Base-by-base conservation (phyloP, 2,797 vertebrate genomes). In the Chaenodraco wilsoni region DNA sequence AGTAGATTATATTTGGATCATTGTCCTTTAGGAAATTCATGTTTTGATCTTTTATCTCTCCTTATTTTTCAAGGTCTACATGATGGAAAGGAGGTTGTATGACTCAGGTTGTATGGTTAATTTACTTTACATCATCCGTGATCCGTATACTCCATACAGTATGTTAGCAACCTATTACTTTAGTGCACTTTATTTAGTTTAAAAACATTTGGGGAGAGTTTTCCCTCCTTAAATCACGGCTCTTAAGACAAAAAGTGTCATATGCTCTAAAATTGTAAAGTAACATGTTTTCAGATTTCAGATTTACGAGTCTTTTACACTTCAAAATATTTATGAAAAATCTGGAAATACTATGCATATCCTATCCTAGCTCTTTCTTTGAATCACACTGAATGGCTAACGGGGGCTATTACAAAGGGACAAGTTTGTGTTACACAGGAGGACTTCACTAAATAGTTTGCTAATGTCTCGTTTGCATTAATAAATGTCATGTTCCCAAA, bases 401-500 rank as follows among this genome's bases (percentile, higher is more conserved):
- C 27, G 13, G 54, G 44, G 45, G 23, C 19, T 9, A 11, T 46
- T 62, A 10, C 12, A 40, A 9, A 13, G 15, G 6, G 6, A 45
- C 50, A 33, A 21, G 2, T 51, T 50, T 46, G 41, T 45, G 23
- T 45, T 19, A 48, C 50, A 17, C 50, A 2, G 2, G 40, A 54
- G 46, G 52, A 49, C 41, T 3, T 5, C 40, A 12, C 12, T n/a
- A n/a, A 59, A 15, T 17, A 23, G 31, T 57, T 46, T 13, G 16
- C 52, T n/a, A 14, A 46, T 41, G 50, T 43, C 41, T 73, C 2
- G 8, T 44, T 72, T 41, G 48, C 23, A 19, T 76, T 62, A 23
- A 13, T 59, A 56, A 76, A 49, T 6, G 55, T 44, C 49, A 13
- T 7, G 37, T 31, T 21, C 15, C 55, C n/a, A 50, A 27, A 33